Conservation (phyloP, 2,888 invertebrate species). For the Nezara viridula region DNA sequence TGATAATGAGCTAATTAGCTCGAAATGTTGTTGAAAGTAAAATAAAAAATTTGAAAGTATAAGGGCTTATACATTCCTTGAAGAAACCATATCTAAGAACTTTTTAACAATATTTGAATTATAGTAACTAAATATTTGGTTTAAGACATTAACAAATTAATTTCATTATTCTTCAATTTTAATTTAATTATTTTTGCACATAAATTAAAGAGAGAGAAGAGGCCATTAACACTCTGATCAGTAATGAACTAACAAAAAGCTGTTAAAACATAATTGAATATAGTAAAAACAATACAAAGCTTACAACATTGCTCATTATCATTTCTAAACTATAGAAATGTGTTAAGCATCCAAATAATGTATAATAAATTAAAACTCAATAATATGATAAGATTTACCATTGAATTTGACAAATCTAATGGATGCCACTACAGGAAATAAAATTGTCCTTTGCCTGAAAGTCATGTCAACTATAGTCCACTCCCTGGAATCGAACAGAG, state of each 20-base stretch:
- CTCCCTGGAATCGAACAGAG: slow-evolving; percentile 48
- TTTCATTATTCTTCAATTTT: not conserved
- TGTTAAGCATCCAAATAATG: not conserved
- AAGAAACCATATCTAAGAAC: too few relatives aligned
- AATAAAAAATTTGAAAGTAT: too few relatives aligned
- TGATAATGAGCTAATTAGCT: too few relatives aligned
- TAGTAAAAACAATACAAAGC: slow-evolving; percentile 1
- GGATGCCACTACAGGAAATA: slow-evolving; percentile 48
- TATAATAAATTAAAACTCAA: slow-evolving; percentile 23
- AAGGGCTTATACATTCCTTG: too few relatives aligned
- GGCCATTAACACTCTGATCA: slow-evolving; percentile 22
- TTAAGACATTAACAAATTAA: not conserved
- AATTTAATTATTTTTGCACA: not conserved
- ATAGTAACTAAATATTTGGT: not conserved
- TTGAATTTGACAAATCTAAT: slow-evolving; percentile 37
- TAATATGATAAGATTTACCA: slow-evolving; percentile 47
- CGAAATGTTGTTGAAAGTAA: too few relatives aligned
- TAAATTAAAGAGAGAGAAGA: not conserved
- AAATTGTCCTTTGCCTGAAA: slow-evolving; percentile 41
- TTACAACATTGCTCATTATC: not conserved
- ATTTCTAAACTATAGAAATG: not conserved
- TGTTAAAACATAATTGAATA: not conserved
- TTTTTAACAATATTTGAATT: not conserved
- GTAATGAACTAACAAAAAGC: slow-evolving; percentile 14
- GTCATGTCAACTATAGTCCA: slow-evolving; percentile 45